Conservation (phyloP, 2,797 vertebrate species). For the Sebastes hubbsi region DNA sequence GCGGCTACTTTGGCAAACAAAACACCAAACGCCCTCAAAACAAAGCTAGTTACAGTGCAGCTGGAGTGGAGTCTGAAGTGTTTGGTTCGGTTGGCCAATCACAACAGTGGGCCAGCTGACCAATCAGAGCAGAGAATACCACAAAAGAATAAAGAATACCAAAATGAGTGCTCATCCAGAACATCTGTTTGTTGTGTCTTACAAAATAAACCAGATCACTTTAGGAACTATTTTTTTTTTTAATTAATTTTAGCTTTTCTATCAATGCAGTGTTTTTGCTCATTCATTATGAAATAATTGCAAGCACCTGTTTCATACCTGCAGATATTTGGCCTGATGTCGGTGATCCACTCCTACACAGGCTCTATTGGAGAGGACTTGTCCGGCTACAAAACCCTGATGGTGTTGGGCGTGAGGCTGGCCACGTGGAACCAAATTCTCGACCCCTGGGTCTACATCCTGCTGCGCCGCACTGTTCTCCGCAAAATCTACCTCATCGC, state of each 20-base stretch:
- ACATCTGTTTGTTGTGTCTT: not conserved
- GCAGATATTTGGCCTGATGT: constrained; percentile 87
- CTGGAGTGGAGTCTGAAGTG: too few species aligned
- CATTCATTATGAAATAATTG: not conserved
- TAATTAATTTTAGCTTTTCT: not conserved
- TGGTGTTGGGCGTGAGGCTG: constrained; percentile 86
- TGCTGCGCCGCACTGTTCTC: constrained; percentile 88
- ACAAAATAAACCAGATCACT: not conserved
- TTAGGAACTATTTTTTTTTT: not conserved
- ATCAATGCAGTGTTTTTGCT: not conserved
- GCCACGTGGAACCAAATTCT: constrained; percentile 94
- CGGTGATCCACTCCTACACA: constrained; percentile 75
- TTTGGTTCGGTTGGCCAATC: too few species aligned
- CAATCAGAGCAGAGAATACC: too few species aligned
- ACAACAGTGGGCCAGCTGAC: too few species aligned
- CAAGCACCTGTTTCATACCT: constrained; percentile 12
- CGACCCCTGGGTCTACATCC: constrained; percentile 94
- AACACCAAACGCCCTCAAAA: too few species aligned
- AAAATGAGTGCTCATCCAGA: not conserved
- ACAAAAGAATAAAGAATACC: not conserved
- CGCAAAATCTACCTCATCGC: constrained; percentile 85
- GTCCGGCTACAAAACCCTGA: constrained; percentile 74
- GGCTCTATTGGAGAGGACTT: constrained; percentile 58
- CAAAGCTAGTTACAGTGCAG: too few species aligned
- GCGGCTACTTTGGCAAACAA: too few species aligned